Evolutionary conservation across 2,888 invertebrate genomes (phyloP), one percentile per base, ranked within the genome.

Genomic region (Quadroppia sp.): DNA sequence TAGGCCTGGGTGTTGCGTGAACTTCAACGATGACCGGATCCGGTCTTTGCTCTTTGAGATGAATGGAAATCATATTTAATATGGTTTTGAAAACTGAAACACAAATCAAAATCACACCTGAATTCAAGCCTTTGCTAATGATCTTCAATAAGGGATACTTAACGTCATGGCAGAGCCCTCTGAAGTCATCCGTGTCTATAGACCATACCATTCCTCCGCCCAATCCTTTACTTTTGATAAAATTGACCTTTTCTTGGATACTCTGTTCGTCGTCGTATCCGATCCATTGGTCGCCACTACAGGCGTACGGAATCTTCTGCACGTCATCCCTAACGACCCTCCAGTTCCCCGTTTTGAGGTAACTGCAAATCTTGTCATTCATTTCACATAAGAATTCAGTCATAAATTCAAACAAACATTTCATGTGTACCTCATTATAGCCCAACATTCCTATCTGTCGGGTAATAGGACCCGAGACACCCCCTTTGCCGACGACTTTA

Each of bases 161-260:
- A 2, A 53, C 73, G 42, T 83, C 84, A 6, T 79, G 80, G 78
- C 90, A 90, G 0, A 80, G 78, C 0, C 88, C 89, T 15, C 80
- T 83, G 79, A 89, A 89, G 80, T 91, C 91, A 79, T 91, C 91
- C 6, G 89, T 89, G 80, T 92, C 94, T 0, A 94, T 87, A 0
- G 93, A 92, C 94, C 94, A 95, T 0, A 94, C 92, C 94, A 94
- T 94, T 61, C 93, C 94, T 0, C 94, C 94, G 4, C 89, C 94
- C 78, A 88, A 93, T 9, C 90, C 90, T 75, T 89, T 89, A 53
- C 89, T 88, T 80, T 94, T 94, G 75, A 94, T 85, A 92, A 93
- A 95, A 73, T 88, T 87, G 91, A 93, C 92, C 83, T 86, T 96
- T 80, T 90, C 86, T 73, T 92, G 87, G 78, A 94, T 91, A 11